Base-by-base conservation (phyloP, 1,140 invertebrate species). In the Pollicipes pollicipes region DNA sequence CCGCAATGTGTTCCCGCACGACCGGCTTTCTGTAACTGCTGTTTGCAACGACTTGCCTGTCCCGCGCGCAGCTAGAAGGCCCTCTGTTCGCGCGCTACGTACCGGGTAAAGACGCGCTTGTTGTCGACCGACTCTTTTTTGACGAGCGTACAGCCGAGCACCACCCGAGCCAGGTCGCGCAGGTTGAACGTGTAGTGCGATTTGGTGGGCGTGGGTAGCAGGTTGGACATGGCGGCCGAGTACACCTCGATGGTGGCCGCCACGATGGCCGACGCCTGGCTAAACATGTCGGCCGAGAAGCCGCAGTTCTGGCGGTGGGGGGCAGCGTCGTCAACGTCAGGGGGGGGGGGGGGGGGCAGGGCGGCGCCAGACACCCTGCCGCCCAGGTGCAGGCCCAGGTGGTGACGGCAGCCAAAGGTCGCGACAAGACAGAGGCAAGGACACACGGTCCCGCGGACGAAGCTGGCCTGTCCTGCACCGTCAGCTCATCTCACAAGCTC, bases 101-200 rank as follows among this genome's bases (percentile, higher is more conserved):
- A 58, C 95, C 95, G 86, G 95, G 80, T 37, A 80, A 77, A 68
- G 81, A 79, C 66, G 80, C 73, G 69, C n/a, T 66, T 66, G 64
- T 29, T 29, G 28, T 27, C 28, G 64, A 66, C 64, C n/a, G 27
- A 28, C 28, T 66, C 64, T 28, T 29, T 27, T 24, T 29, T 66
- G 64, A 66, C 28, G 8, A 66, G 64, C n/a, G 64, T 66, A n/a
- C 64, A 66, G 64, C 95, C 94, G 85, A 95, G 80, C 68, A 97
- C 90, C 17, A 97, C 93, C 78, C 93, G 85, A 28, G 92, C 95
- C 68, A 98, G 96, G 80, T 97, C 95, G 75, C 94, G 84, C 72
- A 97, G 83, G 81, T 97, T 97, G 79, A 97, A 98, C 0, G 95
- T 83, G 79, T 97, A 97, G 80, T 96, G 94, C 1, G 90, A 95